These are phyloP conservation scores for Aleadryas rufinucha DNA, from an alignment of 2,113 vertebrate species.

Conservation along the genomic window DNA sequence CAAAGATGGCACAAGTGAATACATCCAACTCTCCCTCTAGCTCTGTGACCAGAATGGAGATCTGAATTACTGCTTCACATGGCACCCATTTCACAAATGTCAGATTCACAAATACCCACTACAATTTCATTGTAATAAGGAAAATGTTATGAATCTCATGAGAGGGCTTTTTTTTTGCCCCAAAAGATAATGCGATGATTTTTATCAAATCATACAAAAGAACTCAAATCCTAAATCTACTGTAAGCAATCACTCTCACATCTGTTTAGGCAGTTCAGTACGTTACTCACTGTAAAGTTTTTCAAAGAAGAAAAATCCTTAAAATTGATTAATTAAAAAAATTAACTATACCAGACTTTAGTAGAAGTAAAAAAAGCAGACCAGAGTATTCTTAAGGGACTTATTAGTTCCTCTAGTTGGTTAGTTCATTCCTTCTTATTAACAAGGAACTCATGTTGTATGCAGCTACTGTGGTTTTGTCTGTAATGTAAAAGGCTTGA, in stretches of 20 bases:
- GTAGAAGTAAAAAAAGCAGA: background rate
- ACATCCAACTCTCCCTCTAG: background rate
- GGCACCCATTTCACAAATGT: background rate
- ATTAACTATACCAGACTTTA: background rate
- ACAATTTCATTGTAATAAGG: background rate
- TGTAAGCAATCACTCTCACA: background rate
- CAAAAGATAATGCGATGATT: background rate
- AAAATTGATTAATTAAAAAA: background rate
- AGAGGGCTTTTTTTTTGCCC: background rate
- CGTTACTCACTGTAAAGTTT: background rate
- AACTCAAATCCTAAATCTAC: background rate
- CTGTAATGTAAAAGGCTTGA: background rate
- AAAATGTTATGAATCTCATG: background rate
- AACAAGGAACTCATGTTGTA: background rate
- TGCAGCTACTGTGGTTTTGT: background rate
- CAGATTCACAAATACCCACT: background rate
- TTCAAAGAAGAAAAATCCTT: background rate
- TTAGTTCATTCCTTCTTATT: background rate
- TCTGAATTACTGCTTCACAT: background rate
- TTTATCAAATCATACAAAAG: background rate
- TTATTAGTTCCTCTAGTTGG: background rate
- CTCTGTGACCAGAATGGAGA: background rate
- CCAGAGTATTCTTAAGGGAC: background rate
- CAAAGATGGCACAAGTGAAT: background rate
- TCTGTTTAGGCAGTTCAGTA: background rate